Evolutionary conservation across 1,140 invertebrate species (phyloP), one percentile per base, ranked within the genome.

Genomic region (Maconellicoccus hirsutus): DNA sequence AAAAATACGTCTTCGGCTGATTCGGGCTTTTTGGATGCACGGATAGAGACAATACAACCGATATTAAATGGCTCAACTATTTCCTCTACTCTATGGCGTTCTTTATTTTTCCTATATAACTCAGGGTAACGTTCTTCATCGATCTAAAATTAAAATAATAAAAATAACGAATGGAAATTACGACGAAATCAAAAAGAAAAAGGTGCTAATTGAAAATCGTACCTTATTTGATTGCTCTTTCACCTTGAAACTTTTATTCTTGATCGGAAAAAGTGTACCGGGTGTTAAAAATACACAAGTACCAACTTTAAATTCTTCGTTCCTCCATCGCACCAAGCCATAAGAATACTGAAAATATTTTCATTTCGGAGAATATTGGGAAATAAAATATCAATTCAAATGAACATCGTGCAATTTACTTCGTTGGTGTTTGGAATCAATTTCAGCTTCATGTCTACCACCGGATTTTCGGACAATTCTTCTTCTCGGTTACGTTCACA

Each of bases 201-300:
- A n/a, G n/a, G n/a, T n/a, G n/a, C n/a, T n/a, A n/a, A 33, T 33
- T 33, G 29, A 33, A 33, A 33, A 33, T 33, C 29, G n/a, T n/a
- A 8, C n/a, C n/a, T 42, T n/a, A n/a, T 42, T 42, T 42, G 39
- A n/a, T 10, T 8, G 8, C 39, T 42, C n/a, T n/a, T n/a, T n/a
- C n/a, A n/a, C n/a, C 19, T 25, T 66, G n/a, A 3, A 16, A 8
- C 16, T 52, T 4, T 52, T 52, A 52, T 52, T 52, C 16, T 16
- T 14, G 10, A 4, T 16, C n/a, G 42, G 87, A 74, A 82, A 83
- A 73, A 88, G 88, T 0, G 84, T 83, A 10, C 83, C 84, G 0
- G 89, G 87, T 71, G 83, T 80, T 3, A 93, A 76, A 78, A 87
- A 91, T n/a, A 91, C 87, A 63, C 84, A 85, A 74, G 83, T 84